Evolutionary conservation across 1,140 invertebrate genomes (phyloP).

Genomic region (Drosophila elegans): DNA sequence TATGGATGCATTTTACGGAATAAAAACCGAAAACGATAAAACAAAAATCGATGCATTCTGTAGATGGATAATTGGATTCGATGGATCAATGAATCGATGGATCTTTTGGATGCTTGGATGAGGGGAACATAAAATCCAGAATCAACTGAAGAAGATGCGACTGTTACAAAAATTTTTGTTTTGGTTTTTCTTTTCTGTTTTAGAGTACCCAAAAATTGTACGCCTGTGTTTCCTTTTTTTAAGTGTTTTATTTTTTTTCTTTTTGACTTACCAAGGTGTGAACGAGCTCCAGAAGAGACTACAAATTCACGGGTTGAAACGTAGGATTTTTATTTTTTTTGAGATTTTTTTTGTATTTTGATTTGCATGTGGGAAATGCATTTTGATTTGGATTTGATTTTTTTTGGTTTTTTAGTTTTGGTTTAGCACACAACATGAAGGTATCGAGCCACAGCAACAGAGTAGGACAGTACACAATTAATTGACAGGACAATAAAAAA

Average conservation of each 20-base stretch:
- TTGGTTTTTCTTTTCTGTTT: conserved; percentile 31
- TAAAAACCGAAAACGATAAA: conserved; percentile 31
- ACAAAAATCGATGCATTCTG: conserved; percentile 40
- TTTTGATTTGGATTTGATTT: conserved; percentile 64
- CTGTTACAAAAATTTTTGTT: conserved; percentile 54
- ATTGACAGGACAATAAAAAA: conserved; percentile 85
- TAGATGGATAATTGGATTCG: conserved; percentile 26
- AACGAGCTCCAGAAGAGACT: conserved; percentile 98
- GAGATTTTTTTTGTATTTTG: conserved; percentile 51
- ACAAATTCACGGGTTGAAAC: conserved; percentile 85
- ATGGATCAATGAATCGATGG: conserved; percentile 15
- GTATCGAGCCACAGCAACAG: conserved; percentile 87
- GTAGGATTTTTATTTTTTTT: conserved; percentile 68
- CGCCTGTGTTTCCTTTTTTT: conserved; percentile 60
- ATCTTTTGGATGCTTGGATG: conserved; percentile 23
- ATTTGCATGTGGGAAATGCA: conserved; percentile 65
- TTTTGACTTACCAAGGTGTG: conserved; percentile 95
- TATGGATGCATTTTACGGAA: conserved; percentile 24
- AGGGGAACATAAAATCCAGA: conserved; percentile 41
- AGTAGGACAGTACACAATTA: conserved; percentile 88
- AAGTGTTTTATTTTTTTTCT: conserved; percentile 58
- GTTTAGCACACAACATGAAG: conserved; percentile 84
- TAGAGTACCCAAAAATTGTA: conserved; percentile 41
- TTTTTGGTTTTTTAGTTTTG: conserved; percentile 58
- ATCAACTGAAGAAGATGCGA: conserved; percentile 49